Conservation (phyloP, 2,797 vertebrate genomes). For the Hypotaenidia philippensis region DNA sequence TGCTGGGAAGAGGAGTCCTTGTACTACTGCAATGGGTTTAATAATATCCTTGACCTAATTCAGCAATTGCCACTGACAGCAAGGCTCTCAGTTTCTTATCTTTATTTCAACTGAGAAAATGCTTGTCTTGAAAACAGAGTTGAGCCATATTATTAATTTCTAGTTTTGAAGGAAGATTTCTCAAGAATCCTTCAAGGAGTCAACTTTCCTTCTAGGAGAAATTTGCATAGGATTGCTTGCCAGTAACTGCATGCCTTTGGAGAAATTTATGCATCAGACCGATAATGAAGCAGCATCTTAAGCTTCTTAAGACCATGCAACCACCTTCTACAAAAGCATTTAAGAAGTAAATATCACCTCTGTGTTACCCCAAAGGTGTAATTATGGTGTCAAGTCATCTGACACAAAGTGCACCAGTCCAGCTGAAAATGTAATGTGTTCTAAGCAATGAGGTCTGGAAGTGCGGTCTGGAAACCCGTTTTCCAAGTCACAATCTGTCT, state of each 20-base stretch:
- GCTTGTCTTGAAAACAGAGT: not conserved
- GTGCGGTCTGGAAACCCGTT: not conserved
- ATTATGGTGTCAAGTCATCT: not conserved
- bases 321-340: not conserved
- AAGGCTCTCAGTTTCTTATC: not conserved
- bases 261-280: not conserved
- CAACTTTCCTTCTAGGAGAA: not conserved
- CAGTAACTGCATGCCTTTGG: not conserved
- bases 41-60: slow-evolving; percentile 7
- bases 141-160: not conserved
- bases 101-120: not conserved
- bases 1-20: not conserved
- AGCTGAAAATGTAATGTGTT: not conserved
- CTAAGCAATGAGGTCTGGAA: not conserved
- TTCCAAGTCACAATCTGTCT: not conserved
- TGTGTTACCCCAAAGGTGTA: not conserved
- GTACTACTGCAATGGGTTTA: not conserved
- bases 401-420: not conserved
- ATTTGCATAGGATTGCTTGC: not conserved
- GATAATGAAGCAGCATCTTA: not conserved
- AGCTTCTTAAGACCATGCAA: not conserved
- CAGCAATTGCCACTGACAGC: not conserved
- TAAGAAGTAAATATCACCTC: not conserved
- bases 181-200: not conserved
- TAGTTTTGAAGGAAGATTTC: not conserved